Evolutionary conservation across 1,140 invertebrate species (phyloP), one percentile per base, ranked within the genome.

Genomic region (Euschistus heros): DNA sequence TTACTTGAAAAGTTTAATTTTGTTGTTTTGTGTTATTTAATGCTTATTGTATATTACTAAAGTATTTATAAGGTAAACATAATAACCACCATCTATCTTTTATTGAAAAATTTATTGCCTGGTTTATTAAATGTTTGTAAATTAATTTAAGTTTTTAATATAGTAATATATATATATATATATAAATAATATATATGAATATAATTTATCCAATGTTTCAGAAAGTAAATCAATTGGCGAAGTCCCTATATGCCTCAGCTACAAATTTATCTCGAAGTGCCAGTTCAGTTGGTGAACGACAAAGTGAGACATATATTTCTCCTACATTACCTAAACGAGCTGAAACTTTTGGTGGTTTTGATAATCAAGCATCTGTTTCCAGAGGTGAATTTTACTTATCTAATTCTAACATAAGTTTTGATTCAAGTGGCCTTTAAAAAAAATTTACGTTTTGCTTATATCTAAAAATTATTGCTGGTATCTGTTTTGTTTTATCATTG

Each of bases 311-410:
- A 10, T 92, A 90, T 72, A 81, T 87, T 47, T 87, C 88, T 20
- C 86, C 91, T 10, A 86, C 89, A 20, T 75, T 96, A 65, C 92
- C 94, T 5, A 87, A 92, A 71, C 79, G 93, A 37, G 92, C 94
- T 0, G 93, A 96, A 78, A 96, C 94, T 0, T 97, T 96, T 77
- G 91, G 91, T 13, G 94, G 93, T 2, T 96, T 96, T 73, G 93
- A 96, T 76, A 85, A 86, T 67, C 65, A 60, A 50, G 33, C 27
- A 24, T 42, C 65, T 18, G 26, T 24, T 8, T 20, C 47, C n/a
- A 6, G 47, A 50, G 47, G 47, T 50, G 5, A 20, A n/a, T 50
- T 50, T n/a, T 50, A 6, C n/a, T 50, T 50, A n/a, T 50, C 47
- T 4, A 50, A 50, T 50, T 50, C n/a, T 1, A 50, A n/a, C 14